Evolutionary conservation across 1,140 invertebrate species (phyloP), one percentile per base, ranked within the genome.

Genomic region (Lucilia cuprina): DNA sequence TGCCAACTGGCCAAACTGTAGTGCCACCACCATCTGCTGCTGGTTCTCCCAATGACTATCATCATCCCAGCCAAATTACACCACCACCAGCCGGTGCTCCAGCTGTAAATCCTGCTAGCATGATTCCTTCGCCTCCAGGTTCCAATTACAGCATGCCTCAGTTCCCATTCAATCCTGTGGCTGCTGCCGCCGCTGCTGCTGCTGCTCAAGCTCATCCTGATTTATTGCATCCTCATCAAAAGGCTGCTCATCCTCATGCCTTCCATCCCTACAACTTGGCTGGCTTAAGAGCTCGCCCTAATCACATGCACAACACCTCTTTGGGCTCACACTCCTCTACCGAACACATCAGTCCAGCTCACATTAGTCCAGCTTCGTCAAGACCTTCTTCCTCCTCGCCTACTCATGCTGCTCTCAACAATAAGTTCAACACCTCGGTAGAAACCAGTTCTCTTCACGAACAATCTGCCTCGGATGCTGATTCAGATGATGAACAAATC

Each of bases 401-500:
- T 85, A 92, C 85, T 87, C 90, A 74, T 90, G 92, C 83, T 89
- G 91, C 92, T n/a, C 65, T 55, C 5, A 65, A 75, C 13, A 82
- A 82, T 13, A 92, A 92, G 83, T 92, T 92, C 91, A 86, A 88
- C 17, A 93, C 92, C 78, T 93, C 92, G 10, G 89, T 89, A 3
- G 93, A 93, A 88, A 92, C 93, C 1, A 93, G 94, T 87, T 94
- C 94, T 8, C 93, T 93, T 2, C 92, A 94, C 83, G 94, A 94
- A 77, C 93, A 93, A 65, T 91, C 92, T 55, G 94, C 94, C n/a
- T 94, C 93, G 85, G 93, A 94, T 74, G 93, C 92, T 83, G 93
- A 94, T 74, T 93, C 93, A 9, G 93, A 94, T 41, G 94, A 94
- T 83, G 94, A 95, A 87, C 93, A 93, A 74, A 94, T 95, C 85